Base-by-base conservation (phyloP, 2,888 invertebrate genomes). In the Athalia circularis region DNA sequence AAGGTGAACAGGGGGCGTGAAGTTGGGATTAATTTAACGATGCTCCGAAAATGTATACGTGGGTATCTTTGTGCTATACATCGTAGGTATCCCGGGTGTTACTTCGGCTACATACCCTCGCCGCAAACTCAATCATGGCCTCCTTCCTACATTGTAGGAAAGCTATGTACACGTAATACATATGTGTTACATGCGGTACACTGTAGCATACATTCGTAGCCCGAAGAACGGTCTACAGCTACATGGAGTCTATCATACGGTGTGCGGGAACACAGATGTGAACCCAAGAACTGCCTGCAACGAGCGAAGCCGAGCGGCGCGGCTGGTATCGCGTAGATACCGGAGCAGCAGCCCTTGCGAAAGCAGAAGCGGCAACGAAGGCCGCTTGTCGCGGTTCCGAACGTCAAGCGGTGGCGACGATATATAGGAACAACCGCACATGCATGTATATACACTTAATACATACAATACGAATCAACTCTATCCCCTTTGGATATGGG, bases 191-290 rank as follows among this genome's bases (percentile, higher is more conserved):
- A n/a, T 52, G 47, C 52, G 54, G 76, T 79, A 79, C 2, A 29
- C 29, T 2, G 29, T 29, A 77, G 79, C 75, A 80, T 80, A 75
- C 52, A 68, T 67, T 75, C 62, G 65, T 64, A 62, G 50, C 68
- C 68, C 62, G 52, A 75, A 61, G 48, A 29, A 1, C 29, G 29
- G 29, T 29, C 2, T 29, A 29, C 29, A 29, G 61, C 64, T 78
- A 72, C 45, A n/a, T 59, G 45, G 76, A 45, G 76, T 43, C 74
- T 11, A 52, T 13, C 48, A 74, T 50, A 50, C 50, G 48, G 29
- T 61, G 77, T 57, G 52, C n/a, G 29, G 13, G 48, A 11, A 59
- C 5, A 11, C n/a, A n/a, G n/a, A 11, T 11, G 8, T 8, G 54
- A 54, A n/a, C 4, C 54, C n/a, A 8, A 8, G 54, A n/a, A 11